Base-by-base conservation (phyloP, 2,797 vertebrate species). In the Clarias laeviceps region DNA sequence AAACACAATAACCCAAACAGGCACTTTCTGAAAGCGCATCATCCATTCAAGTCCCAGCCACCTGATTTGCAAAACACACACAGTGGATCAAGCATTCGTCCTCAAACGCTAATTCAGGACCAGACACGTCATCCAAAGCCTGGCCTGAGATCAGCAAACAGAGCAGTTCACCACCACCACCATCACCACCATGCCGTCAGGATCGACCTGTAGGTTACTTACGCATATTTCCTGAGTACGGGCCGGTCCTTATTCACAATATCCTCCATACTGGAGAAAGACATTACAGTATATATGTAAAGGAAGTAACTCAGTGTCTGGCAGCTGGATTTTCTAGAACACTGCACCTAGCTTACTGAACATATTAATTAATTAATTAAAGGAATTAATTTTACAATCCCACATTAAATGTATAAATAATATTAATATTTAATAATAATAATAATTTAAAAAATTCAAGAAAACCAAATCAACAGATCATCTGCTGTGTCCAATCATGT, bases 211-310 rank as follows among this genome's bases (percentile, higher is more conserved):
- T 61, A 34, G 65, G 22, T 90, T 97, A 99, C 97, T 99, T 97
- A 99, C 98, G 93, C 91, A 92, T 97, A 97, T 92, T 86, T 97
- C 94, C 92, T 97, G 92, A 98, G 96, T 93, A 97, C 93, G n/a
- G 97, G 95, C 87, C 96, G 97, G 95, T 96, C 94, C 93, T 89
- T 94, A 90, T 88, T 95, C 87, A 94, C 92, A 88, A 90, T 91
- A 84, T 94, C 94, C 88, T 96, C 95, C 90, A 90, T 82, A 94
- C 97, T 98, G 96, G 90, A 95, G 94, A 95, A 90, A 96, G 84
- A 94, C 82, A 86, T 64, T 92, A 89, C 59, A 62, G 3, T 40
- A 8, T 14, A 14, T 74, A 87, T 59, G 84, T 34, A 78, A 68
- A 74, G 59, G 65, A 78, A 81, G 37, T 80, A 69, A 62, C 50